Evolutionary conservation across 2,797 vertebrate species (phyloP).

Genomic region (Myotis myotis): DNA sequence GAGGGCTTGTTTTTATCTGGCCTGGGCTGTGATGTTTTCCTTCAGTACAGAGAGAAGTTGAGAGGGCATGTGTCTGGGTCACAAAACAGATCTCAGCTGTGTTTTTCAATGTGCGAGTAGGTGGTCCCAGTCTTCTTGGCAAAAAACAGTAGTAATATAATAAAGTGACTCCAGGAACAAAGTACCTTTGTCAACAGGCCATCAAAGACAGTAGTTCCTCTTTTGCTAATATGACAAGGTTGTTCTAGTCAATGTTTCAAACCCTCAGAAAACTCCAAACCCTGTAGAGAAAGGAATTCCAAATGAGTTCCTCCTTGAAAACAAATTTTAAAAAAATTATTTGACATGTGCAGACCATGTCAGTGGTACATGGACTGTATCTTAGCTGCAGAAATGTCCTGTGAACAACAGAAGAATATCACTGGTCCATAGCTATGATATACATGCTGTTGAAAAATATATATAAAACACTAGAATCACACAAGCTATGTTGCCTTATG

Average conservation of each 20-base stretch:
- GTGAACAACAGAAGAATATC: constrained; percentile 66
- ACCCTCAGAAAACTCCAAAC: constrained; percentile 50
- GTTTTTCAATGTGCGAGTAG: constrained; percentile 37
- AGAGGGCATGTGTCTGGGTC: constrained; percentile 49
- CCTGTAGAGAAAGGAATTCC: constrained; percentile 56
- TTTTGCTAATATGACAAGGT: constrained; percentile 47
- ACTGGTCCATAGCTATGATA: constrained; percentile 9
- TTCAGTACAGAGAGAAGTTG: constrained; percentile 39
- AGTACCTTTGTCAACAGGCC: constrained; percentile 36
- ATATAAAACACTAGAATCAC: constrained; percentile 33
- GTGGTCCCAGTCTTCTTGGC: constrained; percentile 51
- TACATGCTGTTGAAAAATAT: constrained; percentile 44
- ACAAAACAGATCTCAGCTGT: constrained; percentile 63
- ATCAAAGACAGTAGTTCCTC: constrained; percentile 28
- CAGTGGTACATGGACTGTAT: constrained; percentile 63
- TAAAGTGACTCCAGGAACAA: constrained; percentile 60
- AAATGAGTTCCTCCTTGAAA: constrained; percentile 65
- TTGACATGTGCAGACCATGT: constrained; percentile 64
- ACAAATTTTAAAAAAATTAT: constrained; percentile 27
- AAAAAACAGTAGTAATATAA: constrained; percentile 45
- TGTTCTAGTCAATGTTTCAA: constrained; percentile 65
- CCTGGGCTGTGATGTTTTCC: constrained; percentile 51
- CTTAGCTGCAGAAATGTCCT: constrained; percentile 58
- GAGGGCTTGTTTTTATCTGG: constrained; percentile 59
- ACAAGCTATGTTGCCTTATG: constrained; percentile 39